A percentile compares a stretch with the other conserved stretches of the same genome.
Conservation (phyloP, 1,140 invertebrate species). For the Drosophila tani region DNA sequence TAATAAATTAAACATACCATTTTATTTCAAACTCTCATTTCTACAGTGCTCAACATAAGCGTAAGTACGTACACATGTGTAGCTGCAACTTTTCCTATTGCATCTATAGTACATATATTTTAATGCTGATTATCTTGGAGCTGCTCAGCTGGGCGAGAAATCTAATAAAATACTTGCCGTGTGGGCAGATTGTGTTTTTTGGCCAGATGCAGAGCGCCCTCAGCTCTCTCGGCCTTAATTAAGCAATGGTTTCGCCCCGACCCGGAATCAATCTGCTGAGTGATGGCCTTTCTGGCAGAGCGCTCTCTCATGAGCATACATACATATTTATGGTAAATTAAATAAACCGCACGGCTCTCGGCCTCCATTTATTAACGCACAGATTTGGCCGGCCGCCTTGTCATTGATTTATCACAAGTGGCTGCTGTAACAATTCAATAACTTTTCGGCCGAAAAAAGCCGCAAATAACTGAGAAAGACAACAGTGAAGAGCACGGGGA, state of each 20-base stretch:
- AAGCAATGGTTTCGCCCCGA: slow-evolving; percentile 37
- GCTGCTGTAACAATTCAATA: slow-evolving; percentile 76
- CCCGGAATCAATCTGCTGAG: slow-evolving; percentile 61
- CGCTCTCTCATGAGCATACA: slow-evolving; percentile 29
- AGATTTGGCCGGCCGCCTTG: slow-evolving; percentile 38
- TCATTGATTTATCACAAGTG: slow-evolving; percentile 79
- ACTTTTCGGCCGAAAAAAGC: slow-evolving; percentile 59
- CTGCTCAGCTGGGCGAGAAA: slow-evolving; percentile 53
- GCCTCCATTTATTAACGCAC: slow-evolving; percentile 57
- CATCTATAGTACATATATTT: slow-evolving; percentile 28
- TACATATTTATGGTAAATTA: slow-evolving; percentile 69
- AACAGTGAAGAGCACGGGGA: slow-evolving; percentile 15
- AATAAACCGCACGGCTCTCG: slow-evolving; percentile 54
- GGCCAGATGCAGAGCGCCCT: slow-evolving; percentile 35
- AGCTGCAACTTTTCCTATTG: slow-evolving; percentile 17
- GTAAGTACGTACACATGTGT: background rate
- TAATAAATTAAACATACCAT: background rate
- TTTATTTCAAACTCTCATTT: background rate
- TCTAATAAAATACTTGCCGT: slow-evolving; percentile 73
- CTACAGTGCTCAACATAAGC: slow-evolving; percentile 2
- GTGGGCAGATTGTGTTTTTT: slow-evolving; percentile 68
- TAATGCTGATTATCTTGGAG: slow-evolving; percentile 71
- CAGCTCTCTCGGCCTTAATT: slow-evolving; percentile 64
- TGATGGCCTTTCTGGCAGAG: slow-evolving; percentile 40
- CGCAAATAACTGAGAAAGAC: slow-evolving; percentile 46